Conservation (phyloP, 2,888 invertebrate genomes). For the Clivina fossor region DNA sequence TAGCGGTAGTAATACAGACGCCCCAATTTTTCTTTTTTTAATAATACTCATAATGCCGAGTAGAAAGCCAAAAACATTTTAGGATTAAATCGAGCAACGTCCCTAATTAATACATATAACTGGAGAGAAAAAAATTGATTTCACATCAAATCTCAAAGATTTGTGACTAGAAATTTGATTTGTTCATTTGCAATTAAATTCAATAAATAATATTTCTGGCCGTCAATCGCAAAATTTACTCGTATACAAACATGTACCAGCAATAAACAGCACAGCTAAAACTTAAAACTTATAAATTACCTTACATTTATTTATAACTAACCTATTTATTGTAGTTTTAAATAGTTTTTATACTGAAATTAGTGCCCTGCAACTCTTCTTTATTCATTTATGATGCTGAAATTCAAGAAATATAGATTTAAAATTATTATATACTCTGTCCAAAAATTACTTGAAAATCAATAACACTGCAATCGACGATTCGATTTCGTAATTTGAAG, state of each 20-base stretch:
- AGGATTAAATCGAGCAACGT: no score
- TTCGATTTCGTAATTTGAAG: no score
- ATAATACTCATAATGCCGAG: not conserved
- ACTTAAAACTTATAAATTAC: not conserved
- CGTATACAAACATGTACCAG: slow-evolving; percentile 21
- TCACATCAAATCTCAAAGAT: slow-evolving; percentile 30
- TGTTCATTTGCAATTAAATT: slow-evolving; percentile 12
- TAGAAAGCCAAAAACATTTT: not conserved
- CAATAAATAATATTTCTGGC: slow-evolving; percentile 18
- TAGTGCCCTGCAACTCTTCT: no score
- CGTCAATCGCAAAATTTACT: slow-evolving; percentile 10
- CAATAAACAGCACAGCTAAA: not conserved
- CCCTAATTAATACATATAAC: not conserved
- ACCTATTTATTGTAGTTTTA: no score
- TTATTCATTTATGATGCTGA: no score
- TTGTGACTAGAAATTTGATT: slow-evolving; percentile 29
- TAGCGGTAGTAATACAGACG: slow-evolving; percentile 18
- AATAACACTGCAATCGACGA: no score
- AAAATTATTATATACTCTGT: no score
- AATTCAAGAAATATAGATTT: no score
- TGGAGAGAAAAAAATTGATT: slow-evolving; percentile 21
- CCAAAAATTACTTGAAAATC: no score
- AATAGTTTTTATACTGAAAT: no score
- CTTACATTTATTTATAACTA: not conserved
- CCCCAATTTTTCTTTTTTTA: no score